A percentile compares a stretch with the other conserved stretches of the same genome.
Conservation (phyloP, 1,140 invertebrate genomes). For the Steinernema khuongi region DNA sequence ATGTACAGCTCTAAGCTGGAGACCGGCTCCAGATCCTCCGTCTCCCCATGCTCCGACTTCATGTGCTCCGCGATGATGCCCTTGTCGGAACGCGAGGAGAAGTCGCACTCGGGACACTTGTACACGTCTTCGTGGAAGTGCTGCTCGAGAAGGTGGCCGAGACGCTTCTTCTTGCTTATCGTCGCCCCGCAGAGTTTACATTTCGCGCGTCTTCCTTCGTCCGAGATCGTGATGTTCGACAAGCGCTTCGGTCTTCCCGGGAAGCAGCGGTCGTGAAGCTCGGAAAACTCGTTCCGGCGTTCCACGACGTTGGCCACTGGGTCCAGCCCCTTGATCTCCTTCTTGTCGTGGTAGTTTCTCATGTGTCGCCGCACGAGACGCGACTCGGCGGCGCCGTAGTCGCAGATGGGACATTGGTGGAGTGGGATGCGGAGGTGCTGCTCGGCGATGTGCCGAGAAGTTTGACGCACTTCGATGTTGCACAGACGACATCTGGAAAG, state of each 20-base stretch:
- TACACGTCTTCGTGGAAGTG: conserved; percentile 19
- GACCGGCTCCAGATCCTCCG: conserved; percentile 23
- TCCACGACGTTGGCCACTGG: conserved; percentile 51
- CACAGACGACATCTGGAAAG: conserved; percentile 43
- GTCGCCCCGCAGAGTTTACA: conserved; percentile 41
- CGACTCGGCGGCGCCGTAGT: conserved; percentile 49
- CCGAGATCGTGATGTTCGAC: conserved; percentile 50
- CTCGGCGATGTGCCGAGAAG: conserved; percentile 49
- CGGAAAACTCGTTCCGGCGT: conserved; percentile 42
- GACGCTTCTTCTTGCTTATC: conserved; percentile 20
- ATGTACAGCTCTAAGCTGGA: conserved; percentile 30
- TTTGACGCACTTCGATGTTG: conserved; percentile 47
- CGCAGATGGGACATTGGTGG: conserved; percentile 50
- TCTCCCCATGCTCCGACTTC: conserved; percentile 21
- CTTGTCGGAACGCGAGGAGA: conserved; percentile 29
- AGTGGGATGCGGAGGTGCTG: conserved; percentile 43
- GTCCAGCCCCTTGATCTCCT: conserved; percentile 45
- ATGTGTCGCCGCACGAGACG: conserved; percentile 47
- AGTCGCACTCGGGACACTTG: conserved; percentile 15
- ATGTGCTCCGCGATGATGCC: conserved; percentile 31
- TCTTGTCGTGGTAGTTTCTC: conserved; percentile 47
- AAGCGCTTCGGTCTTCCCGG: conserved; percentile 48
- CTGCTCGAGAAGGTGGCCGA: conserved; percentile 31
- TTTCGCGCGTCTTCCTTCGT: conserved; percentile 48
- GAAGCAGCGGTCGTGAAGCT: conserved; percentile 49